Percentiles rank a stretch among this genome's conserved stretches.
Conservation (phyloP, 2,888 invertebrate species). For the Eupithecia subfuscata region DNA sequence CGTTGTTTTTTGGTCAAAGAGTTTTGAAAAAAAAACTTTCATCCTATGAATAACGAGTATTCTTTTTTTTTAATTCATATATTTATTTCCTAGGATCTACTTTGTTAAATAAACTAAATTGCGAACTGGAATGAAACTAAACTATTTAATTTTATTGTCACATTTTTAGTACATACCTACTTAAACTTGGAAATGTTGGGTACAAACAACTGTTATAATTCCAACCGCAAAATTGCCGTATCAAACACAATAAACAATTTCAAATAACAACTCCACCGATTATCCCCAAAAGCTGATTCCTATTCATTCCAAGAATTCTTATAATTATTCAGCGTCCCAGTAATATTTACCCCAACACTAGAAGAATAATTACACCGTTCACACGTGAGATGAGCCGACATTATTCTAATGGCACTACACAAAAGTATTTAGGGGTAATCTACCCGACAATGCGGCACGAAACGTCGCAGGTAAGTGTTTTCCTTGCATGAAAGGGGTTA, state of each 20-base stretch:
- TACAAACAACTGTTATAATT: not conserved
- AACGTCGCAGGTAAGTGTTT: slow-evolving; percentile 32
- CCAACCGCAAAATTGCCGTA: not conserved
- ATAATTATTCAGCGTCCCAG: not conserved
- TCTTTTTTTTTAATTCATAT: not conserved
- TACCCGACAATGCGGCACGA: slow-evolving; percentile 33
- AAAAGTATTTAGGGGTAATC: slow-evolving; percentile 41
- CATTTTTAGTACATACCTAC: too few relatives aligned
- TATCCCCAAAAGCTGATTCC: not conserved
- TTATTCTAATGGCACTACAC: slow-evolving; percentile 29
- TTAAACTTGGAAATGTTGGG: not conserved
- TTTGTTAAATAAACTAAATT: not conserved
- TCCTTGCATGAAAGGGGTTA: slow-evolving; percentile 40
- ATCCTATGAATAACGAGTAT: not conserved
- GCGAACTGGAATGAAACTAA: not conserved
- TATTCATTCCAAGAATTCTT: not conserved
- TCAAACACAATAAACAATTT: not conserved
- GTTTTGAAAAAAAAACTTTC: not conserved
- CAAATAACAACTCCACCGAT: not conserved
- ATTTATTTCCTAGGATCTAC: not conserved
- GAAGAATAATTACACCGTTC: slow-evolving; percentile 23
- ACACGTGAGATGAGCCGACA: slow-evolving; percentile 23
- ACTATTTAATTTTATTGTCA: not conserved
- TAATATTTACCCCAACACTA: not conserved
- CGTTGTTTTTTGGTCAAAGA: not conserved